Percentiles rank a stretch among this genome's conserved stretches.
Conservation (phyloP, 2,888 invertebrate species). For the Lasioglossum leucozonium region DNA sequence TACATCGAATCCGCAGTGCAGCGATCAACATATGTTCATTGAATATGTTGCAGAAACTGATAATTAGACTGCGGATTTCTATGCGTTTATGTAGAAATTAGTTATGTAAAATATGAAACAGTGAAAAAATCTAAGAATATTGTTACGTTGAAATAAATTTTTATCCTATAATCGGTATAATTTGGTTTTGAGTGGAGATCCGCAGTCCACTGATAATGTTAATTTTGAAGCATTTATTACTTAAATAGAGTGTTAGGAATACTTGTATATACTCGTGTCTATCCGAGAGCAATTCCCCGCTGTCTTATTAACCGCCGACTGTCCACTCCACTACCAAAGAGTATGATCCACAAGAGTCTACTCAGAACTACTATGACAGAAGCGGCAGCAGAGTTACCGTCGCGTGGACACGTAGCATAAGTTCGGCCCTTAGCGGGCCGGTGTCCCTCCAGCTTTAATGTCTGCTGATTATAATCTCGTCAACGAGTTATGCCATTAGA, state of each 20-base stretch:
- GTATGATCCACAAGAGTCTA: conserved; percentile 2
- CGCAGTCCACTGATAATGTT: too few species aligned
- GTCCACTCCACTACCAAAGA: background rate
- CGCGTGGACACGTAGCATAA: conserved; percentile 22
- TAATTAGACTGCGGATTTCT: too few species aligned
- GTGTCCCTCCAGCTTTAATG: conserved; percentile 78
- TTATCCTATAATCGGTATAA: too few species aligned
- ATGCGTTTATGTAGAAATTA: too few species aligned
- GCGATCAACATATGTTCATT: too few species aligned
- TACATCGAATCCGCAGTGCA: too few species aligned
- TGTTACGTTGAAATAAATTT: too few species aligned
- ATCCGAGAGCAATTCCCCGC: background rate
- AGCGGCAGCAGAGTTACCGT: background rate
- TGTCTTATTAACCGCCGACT: background rate
- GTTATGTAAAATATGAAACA: too few species aligned
- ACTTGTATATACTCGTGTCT: background rate
- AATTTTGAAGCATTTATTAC: background rate
- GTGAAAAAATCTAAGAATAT: too few species aligned
- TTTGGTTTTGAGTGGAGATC: too few species aligned
- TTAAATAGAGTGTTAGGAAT: background rate
- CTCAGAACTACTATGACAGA: background rate
- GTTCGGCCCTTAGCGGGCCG: conserved; percentile 46
- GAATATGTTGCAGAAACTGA: too few species aligned
- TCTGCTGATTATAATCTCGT: conserved; percentile 84
- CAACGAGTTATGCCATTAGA: conserved; percentile 82